Evolutionary conservation across 2,113 vertebrate genomes (phyloP).

Genomic region (Hemiscyllium ocellatum): DNA sequence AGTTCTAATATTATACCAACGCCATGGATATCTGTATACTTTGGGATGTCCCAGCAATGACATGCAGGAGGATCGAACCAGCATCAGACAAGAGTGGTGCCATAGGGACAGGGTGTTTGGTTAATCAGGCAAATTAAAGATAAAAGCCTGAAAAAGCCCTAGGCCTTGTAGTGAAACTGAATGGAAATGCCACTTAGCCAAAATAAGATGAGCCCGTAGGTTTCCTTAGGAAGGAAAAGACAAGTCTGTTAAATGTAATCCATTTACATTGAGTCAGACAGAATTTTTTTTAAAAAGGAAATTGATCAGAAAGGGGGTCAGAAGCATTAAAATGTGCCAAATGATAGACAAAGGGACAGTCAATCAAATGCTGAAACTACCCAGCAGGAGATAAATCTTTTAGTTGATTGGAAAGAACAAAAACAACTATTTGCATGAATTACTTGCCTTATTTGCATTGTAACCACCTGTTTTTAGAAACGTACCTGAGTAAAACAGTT

Average conservation of each 20-base stretch:
- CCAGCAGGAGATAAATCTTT: constrained; percentile 8
- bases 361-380: background rate
- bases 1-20: no score
- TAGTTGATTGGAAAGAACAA: constrained; percentile 25
- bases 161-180: no score
- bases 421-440: background rate
- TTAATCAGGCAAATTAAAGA: no score
- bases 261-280: background rate
- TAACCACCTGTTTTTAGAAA: background rate
- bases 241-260: background rate
- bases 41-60: no score
- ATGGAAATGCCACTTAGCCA: no score
- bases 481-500: background rate
- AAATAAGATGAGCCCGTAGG: no score
- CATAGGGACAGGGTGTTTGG: no score
- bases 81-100: no score
- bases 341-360: background rate
- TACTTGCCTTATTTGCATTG: background rate
- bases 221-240: background rate
- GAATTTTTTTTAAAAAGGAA: background rate
- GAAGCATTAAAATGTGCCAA: background rate
- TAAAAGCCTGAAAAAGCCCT: no score
- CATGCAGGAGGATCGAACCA: no score
- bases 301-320: background rate
- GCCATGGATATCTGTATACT: no score